These are phyloP conservation scores for Tetramorium parvispinum DNA, from an alignment of 1,140 invertebrate species.

Conservation along the genomic window DNA sequence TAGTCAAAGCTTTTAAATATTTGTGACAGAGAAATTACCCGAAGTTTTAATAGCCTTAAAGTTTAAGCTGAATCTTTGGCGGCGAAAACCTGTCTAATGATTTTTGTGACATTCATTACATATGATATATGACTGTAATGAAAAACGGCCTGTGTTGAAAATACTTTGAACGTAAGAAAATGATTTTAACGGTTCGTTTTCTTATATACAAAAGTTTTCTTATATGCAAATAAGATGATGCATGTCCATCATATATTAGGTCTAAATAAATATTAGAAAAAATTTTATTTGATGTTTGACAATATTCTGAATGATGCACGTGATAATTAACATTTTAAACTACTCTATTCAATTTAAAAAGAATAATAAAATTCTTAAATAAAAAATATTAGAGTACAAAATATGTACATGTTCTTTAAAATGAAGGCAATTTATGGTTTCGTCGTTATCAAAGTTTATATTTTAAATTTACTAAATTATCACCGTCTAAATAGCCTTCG, in stretches of 20 bases:
- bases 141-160: neutral
- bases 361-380: neutral
- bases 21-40: neutral
- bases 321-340: neutral
- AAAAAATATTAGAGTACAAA: neutral
- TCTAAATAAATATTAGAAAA: neutral
- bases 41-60: neutral
- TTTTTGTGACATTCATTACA: neutral
- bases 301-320: neutral
- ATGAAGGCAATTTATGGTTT: neutral
- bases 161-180: neutral
- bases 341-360: neutral
- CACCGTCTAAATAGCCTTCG: neutral
- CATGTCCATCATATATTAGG: neutral
- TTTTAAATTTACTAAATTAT: neutral
- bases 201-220: neutral
- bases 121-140: neutral
- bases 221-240: neutral
- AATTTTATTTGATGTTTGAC: neutral
- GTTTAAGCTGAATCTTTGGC: neutral
- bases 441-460: neutral
- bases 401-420: neutral
- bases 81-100: neutral
- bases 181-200: neutral
- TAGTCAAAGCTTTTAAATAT: neutral